Base-by-base conservation (phyloP, 2,888 invertebrate genomes). In the Glyphotaelius pellucidus region DNA sequence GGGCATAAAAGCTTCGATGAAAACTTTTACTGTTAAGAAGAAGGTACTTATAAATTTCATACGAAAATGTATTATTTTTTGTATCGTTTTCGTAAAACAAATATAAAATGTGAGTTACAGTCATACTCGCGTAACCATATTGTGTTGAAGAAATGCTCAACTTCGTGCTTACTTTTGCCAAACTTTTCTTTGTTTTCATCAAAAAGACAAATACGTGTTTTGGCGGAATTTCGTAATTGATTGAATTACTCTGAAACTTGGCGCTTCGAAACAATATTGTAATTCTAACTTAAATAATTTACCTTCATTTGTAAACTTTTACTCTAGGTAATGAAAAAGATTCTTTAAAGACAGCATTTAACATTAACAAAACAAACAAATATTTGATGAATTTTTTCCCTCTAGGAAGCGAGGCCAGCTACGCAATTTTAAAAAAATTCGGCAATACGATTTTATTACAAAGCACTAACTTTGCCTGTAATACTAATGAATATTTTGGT, bases 21-120 rank as follows among this genome's bases (percentile, higher is more conserved):
- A 89, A 89, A 89, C 89, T 89, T 89, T 80, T 89, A 80, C 89
- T 80, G 80, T 89, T 89, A 89, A 89, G 42, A 80, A 80, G 89
- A 89, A 42, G 80, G 89, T 80, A 80, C 89, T 89, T 89, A 89
- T 38, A 89, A 89, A 89, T 89, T 89, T 89, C 80, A 89, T 80
- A 89, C 38, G 38, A 80, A 89, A 89, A 89, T 80, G 80, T 89
- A 89, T 80, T 80, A 35, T 52, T 88, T 88, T 67, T 67, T 88
- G 67, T 88, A 14, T 79, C 88, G 35, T 88, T 88, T 88, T 67
- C 32, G 30, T 79, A 31, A 88, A 88, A 88, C 32, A 35, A 35
- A 88, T 79, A 88, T 88, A 88, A 88, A 86, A 67, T 67, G 67
- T 88, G 52, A 67, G 35, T 88, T 88, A 88, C 67, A 32, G 88